Evolutionary conservation across 2,797 vertebrate genomes (phyloP).

Genomic region (Crocodylus rhombifer): DNA sequence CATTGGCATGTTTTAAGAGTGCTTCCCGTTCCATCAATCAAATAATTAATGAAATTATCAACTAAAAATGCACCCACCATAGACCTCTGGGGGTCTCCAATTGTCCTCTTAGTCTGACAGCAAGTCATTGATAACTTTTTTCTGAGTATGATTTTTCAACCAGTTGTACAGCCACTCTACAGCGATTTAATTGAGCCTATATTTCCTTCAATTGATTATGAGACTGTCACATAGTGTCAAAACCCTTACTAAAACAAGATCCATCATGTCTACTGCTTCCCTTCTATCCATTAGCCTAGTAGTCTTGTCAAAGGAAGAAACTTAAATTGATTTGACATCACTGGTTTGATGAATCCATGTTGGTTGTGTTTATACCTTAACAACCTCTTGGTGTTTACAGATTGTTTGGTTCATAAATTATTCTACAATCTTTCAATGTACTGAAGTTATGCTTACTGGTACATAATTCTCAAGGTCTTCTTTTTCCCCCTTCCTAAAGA

Average conservation of each 20-base stretch:
- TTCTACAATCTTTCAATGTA: rapidly evolving
- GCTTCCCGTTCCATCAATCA: background rate
- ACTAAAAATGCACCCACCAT: background rate
- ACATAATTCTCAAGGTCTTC: background rate
- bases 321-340: background rate
- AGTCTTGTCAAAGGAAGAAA: background rate
- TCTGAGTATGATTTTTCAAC: background rate
- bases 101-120: background rate
- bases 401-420: background rate
- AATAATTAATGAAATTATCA: background rate
- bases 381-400: background rate
- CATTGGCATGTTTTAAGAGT: background rate
- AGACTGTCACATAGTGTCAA: background rate
- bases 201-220: background rate
- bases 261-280: rapidly evolving
- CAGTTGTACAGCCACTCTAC: background rate
- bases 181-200: background rate
- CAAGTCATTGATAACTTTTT: background rate
- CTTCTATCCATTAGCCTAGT: background rate
- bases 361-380: background rate
- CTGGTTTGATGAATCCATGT: background rate
- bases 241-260: background rate
- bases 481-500: background rate
- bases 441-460: background rate
- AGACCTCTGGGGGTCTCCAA: background rate